These are phyloP conservation scores for Sander vitreus DNA, from an alignment of 2,113 vertebrate species.

Conservation along the genomic window DNA sequence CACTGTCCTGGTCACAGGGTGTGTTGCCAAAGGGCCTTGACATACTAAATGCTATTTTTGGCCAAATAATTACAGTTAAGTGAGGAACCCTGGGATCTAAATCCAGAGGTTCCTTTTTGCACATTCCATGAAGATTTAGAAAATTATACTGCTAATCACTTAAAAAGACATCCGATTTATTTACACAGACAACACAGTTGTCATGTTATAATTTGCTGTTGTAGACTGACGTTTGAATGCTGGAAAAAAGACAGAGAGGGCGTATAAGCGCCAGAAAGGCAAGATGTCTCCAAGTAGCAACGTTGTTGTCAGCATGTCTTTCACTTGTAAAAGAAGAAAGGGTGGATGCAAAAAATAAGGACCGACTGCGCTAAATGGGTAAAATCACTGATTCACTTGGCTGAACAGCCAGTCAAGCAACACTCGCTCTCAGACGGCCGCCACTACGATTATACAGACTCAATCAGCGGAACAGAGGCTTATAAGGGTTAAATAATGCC, in stretches of 20 bases:
- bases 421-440: neutral
- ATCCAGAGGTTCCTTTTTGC: neutral
- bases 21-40: neutral
- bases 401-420: neutral
- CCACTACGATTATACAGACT: constrained; percentile 1
- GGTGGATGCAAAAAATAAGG: neutral
- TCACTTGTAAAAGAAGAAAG: neutral
- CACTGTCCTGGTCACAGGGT: neutral
- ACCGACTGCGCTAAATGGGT: neutral
- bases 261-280: neutral
- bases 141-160: neutral
- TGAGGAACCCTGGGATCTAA: neutral
- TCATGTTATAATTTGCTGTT: neutral
- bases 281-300: constrained; percentile 3
- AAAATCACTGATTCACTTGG: neutral
- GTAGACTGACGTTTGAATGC: neutral
- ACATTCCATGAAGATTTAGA: neutral
- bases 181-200: neutral
- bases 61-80: neutral
- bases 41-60: neutral
- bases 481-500: neutral
- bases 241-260: neutral
- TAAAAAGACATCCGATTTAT: neutral
- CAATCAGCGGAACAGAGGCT: neutral
- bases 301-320: neutral